Base-by-base conservation (phyloP, 2,797 vertebrate species). In the Dryobates pubescens region DNA sequence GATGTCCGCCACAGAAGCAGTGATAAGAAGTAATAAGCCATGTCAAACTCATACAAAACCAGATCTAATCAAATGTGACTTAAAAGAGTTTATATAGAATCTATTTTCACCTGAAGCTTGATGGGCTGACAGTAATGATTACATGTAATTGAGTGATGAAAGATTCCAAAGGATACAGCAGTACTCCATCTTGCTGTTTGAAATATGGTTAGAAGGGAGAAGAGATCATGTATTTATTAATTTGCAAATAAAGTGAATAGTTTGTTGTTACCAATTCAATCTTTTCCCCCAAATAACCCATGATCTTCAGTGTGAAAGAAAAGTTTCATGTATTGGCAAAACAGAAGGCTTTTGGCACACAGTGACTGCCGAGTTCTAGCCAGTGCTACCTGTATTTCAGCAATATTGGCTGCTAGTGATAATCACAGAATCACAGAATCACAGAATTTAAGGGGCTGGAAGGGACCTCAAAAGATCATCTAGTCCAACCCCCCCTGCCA, bases 81-180 rank as follows among this genome's bases (percentile, higher is more conserved):
- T 91, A 56, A 75, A 93, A 78, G 80, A 75, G 63, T 92, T 92
- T 92, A 79, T 94, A 81, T 26, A 72, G 92, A 89, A 94, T 75
- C 87, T 95, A 64, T 93, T 93, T 94, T 89, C 89, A 96, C 93
- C 82, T 92, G 91, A 36, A 89, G 10, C 67, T 88, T 81, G 93
- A 92, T 89, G 91, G 85, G 53, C 85, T 95, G 91, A 92, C 96
- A 94, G 67, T 57, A 92, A 61, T 68, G 76, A 95, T 96, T 93
- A 95, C 24, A 45, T 12, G 34, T 81, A 89, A 67, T 89, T 89
- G 87, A 95, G 49, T 76, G 85, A 94, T 81, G 73, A 91, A 94
- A 85, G n/a, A 29, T 88, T 95, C 70, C 87, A 88, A 92, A 93
- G 76, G 24, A 76, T 71, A 54, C 62, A 18, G 16, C 2, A 1